Base-by-base conservation (phyloP, 92 coral and sea anemone species). In the Umimayanthus kanabou region DNA sequence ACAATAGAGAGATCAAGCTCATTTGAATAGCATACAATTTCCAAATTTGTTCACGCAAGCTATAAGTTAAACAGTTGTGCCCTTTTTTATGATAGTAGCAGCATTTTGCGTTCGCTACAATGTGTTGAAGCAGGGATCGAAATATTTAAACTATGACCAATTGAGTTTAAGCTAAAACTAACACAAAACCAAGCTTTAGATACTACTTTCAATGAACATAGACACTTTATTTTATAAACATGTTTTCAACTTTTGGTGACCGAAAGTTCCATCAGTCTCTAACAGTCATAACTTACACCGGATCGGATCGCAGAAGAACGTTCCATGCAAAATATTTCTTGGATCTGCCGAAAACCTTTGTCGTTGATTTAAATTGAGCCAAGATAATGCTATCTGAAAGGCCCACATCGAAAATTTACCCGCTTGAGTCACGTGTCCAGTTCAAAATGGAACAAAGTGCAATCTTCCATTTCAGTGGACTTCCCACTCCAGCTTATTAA, bases 1-100 rank as follows among this genome's bases (percentile, higher is more conserved):
- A 83, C 87, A 83, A 83, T 69, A 47, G 77, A 83, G 67, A 69
- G 87, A 83, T 83, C 79, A 83, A 83, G 77, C 45, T 83, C 53
- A 26, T 55, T 83, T 26, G 58, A 69, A 66, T 26, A 4, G 14
- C 86, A 1, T n/a, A 43, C 76, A 70, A 14, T 26, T 43, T 40
- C 49, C 76, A 23, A 64, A 65, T 47, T 26, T 16, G n/a, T 25
- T 29, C 67, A 83, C 78, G 65, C 75, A 29, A 39, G 22, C 84
- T 10, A 78, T 11, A 14, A 15, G n/a, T 8, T 69, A 83, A 69
- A 40, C 3, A 25, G 5, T 82, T 26, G 7, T 7, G 14, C 58
- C 2, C 58, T 53, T 47, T 33, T 47, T 47, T 47, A 47, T 47
- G 53, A 14, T 15, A 53, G 11, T 15, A 13, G 2, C 58, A 53